Percentiles rank a stretch among this genome's conserved stretches.
These are phyloP conservation scores for Corythucha ciliata DNA, from an alignment of 2,888 invertebrate species.

Conservation along the genomic window DNA sequence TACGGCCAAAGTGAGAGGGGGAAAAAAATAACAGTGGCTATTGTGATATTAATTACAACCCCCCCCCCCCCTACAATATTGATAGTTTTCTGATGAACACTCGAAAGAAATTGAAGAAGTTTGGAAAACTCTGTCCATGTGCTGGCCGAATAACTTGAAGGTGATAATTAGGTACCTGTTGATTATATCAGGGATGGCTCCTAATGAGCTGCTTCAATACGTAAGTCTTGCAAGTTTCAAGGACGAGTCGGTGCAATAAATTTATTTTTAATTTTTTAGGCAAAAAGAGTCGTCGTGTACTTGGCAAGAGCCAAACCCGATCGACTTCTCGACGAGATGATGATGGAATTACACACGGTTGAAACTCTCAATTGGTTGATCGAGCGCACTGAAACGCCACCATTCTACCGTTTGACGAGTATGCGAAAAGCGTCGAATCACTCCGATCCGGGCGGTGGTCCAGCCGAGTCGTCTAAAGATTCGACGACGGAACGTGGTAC, in stretches of 20 bases:
- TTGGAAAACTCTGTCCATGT: slow-evolving; percentile 91
- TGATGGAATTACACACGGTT: slow-evolving; percentile 93
- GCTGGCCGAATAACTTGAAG: slow-evolving; percentile 95
- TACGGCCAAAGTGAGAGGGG: slow-evolving; percentile 84
- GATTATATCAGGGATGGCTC: slow-evolving; percentile 96
- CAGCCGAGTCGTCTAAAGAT: slow-evolving; percentile 42
- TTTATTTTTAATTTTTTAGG: slow-evolving; percentile 48
- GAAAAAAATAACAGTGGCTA: too few relatives aligned
- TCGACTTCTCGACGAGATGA: slow-evolving; percentile 89
- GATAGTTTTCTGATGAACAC: slow-evolving; percentile 95
- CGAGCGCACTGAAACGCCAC: slow-evolving; percentile 95
- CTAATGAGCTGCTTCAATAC: slow-evolving; percentile 80
- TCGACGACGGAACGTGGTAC: slow-evolving; percentile 74
- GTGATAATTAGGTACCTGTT: slow-evolving; percentile 93
- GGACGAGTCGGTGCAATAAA: not conserved
- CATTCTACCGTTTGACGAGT: slow-evolving; percentile 89
- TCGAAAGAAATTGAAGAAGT: slow-evolving; percentile 91
- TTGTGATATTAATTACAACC: not conserved
- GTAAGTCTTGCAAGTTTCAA: slow-evolving; percentile 51
- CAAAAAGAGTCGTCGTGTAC: slow-evolving; percentile 89
- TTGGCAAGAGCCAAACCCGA: slow-evolving; percentile 86
- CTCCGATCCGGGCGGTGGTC: slow-evolving; percentile 50
- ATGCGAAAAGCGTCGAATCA: slow-evolving; percentile 84
- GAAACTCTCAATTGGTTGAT: slow-evolving; percentile 93
- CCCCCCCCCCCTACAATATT: too few relatives aligned